Base-by-base conservation (phyloP, 2,113 vertebrate genomes). In the Cygnus atratus region DNA sequence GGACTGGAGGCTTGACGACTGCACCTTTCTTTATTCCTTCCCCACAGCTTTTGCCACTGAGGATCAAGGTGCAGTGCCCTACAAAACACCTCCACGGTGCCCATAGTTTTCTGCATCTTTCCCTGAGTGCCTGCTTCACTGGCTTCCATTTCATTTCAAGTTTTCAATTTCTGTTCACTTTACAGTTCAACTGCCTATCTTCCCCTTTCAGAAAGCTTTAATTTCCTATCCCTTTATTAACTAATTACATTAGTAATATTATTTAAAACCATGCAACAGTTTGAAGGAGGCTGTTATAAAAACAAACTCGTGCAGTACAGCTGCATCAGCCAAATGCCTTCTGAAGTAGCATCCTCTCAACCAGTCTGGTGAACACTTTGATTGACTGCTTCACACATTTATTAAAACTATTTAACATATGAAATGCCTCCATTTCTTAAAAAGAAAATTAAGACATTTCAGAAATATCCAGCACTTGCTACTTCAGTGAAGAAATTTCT, bases 101-200 rank as follows among this genome's bases (percentile, higher is more conserved):
- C 61, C 2, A 0, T 0, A 10, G 54, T 5, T 54, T 25, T 24
- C 71, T 55, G 63, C 50, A 28, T 6, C 71, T 57, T 61, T 57
- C 62, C 70, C 71, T 48, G 4, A 41, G 54, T 2, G 5, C 54
- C 67, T 25, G 37, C n/a, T 28, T n/a, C 14, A 33, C 1, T 59
- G 63, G n/a, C 41, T 76, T 35, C 61, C 37, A 67, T 9, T 9
- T 29, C 8, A 77, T 16, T 75, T 54, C 74, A 18, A 54, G 54
- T 35, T 67, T 37, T 35, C 75, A 11, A 55, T 22, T 59, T 15
- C n/a, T 48, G 13, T 62, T 54, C 22, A 9, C 50, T 86, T 63
- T 28, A 73, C 11, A 55, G 39, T 68, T 77, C 48, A 55, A 13
- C 0, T 74, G 48, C 68, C 3, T 29, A 82, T 35, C 14, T 46